Evolutionary conservation across 2,113 vertebrate genomes (phyloP).

Genomic region (Menura novaehollandiae): DNA sequence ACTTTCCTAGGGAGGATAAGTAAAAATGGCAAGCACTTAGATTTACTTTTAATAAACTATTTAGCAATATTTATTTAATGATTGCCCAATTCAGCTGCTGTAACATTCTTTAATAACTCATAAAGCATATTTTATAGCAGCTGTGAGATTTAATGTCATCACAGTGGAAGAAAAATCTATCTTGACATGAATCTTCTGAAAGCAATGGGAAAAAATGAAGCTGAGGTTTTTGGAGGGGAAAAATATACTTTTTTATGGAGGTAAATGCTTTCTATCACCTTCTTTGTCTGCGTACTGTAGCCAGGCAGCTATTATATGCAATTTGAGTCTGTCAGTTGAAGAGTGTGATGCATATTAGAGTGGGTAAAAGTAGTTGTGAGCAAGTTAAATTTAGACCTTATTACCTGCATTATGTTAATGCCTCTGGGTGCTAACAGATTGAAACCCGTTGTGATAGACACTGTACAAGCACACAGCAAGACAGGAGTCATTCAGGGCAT

Average conservation of each 20-base stretch:
- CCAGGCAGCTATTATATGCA: constrained; percentile 34
- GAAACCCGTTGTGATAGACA: constrained; percentile 27
- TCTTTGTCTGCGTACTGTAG: neutral
- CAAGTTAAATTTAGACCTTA: constrained; percentile 61
- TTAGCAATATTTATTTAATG: constrained; percentile 62
- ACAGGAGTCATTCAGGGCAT: constrained; percentile 48
- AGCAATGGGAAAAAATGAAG: constrained; percentile 21
- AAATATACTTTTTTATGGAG: neutral
- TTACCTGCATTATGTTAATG: constrained; percentile 65
- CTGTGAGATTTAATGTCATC: constrained; percentile 46
- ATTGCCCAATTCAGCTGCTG: constrained; percentile 25
- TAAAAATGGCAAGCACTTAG: neutral
- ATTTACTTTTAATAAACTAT: constrained; percentile 48
- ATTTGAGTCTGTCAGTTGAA: constrained; percentile 12
- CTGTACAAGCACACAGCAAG: constrained; percentile 31
- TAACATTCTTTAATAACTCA: constrained; percentile 55
- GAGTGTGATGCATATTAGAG: constrained; percentile 40
- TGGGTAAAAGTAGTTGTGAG: constrained; percentile 44
- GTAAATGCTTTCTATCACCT: constrained; percentile 34
- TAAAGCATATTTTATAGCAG: constrained; percentile 39
- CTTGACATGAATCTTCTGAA: constrained; percentile 2
- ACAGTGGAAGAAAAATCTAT: constrained; percentile 22
- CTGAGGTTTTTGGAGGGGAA: neutral
- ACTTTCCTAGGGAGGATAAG: neutral
- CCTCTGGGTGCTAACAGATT: constrained; percentile 53